Evolutionary conservation across 1,140 invertebrate species (phyloP).

Genomic region (Protaetia brevitarsis): DNA sequence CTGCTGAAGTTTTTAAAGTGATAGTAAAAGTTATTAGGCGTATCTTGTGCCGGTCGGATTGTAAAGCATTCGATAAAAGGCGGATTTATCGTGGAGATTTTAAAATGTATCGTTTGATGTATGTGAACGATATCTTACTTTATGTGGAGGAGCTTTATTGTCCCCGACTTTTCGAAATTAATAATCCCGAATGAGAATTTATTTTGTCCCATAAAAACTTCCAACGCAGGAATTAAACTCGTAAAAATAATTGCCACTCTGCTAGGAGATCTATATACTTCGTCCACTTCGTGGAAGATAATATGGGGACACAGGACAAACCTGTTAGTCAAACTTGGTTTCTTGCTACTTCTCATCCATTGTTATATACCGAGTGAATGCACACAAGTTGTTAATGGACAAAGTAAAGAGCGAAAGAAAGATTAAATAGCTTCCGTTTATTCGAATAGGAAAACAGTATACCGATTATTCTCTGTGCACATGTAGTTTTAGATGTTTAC

Average conservation of each 20-base stretch:
- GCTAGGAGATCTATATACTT: not conserved
- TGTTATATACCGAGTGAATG: too few relatives aligned
- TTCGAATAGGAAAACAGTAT: too few relatives aligned
- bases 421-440: too few relatives aligned
- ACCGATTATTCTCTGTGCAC: too few relatives aligned
- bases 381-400: too few relatives aligned
- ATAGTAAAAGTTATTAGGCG: constrained; percentile 12
- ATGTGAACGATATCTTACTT: not conserved
- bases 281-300: too few relatives aligned
- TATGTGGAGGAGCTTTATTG: not conserved
- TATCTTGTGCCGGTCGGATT: not conserved
- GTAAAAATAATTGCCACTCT: constrained; percentile 11
- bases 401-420: too few relatives aligned
- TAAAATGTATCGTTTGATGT: not conserved
- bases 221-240: constrained; percentile 1
- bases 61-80: not conserved
- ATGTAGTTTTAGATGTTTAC: too few relatives aligned
- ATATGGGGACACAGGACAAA: too few relatives aligned
- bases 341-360: too few relatives aligned
- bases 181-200: constrained; percentile 14
- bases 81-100: not conserved
- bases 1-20: constrained; percentile 6
- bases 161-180: constrained; percentile 11
- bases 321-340: too few relatives aligned
- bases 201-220: constrained; percentile 6